Base-by-base conservation (phyloP, 2,113 vertebrate species). In the Echinops telfairi region DNA sequence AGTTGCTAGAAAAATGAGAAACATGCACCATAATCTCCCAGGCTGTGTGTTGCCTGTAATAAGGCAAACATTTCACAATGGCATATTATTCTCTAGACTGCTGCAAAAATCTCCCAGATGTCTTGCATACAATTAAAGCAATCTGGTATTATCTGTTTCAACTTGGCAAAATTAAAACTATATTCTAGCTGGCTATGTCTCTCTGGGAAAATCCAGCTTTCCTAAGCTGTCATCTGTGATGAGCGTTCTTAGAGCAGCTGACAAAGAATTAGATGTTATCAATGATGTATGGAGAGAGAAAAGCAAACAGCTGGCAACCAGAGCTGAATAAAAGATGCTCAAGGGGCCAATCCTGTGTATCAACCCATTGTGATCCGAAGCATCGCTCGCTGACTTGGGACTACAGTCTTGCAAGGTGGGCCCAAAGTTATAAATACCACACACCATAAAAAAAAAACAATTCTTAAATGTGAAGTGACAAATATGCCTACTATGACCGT, bases 41-140 rank as follows among this genome's bases (percentile, higher is more conserved):
- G 73, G 85, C 31, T 2, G 78, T 25, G 43, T 94, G 75, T 71
- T 88, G 77, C 33, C 75, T 91, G 2, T 75, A 93, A 95, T 79
- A 89, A 87, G 43, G 20, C 58, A 96, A 90, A 86, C 38, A 73
- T 62, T 91, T 95, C 70, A 88, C 93, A 95, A 53, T 71, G 78
- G 43, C 82, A 92, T 79, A 64, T 89, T 33, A 95, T 79, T 95
- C 53, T 91, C 84, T 53, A 95, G 81, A 85, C 27, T 92, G 62
- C 16, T 79, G 70, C 87, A 94, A 92, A 91, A 88, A 36, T 89
- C 62, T 91, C 94, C 94, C 78, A 83, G 70, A 91, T 94, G 94
- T 83, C 62, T 85, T 91, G 8, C 62, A 95, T 33, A 93, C 78
- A 94, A 93, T 93, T 94, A 94, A 90, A 97, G 90, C 84, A 94